These are phyloP conservation scores for Coelopa pilipes DNA, from an alignment of 2,888 invertebrate genomes.

Conservation along the genomic window DNA sequence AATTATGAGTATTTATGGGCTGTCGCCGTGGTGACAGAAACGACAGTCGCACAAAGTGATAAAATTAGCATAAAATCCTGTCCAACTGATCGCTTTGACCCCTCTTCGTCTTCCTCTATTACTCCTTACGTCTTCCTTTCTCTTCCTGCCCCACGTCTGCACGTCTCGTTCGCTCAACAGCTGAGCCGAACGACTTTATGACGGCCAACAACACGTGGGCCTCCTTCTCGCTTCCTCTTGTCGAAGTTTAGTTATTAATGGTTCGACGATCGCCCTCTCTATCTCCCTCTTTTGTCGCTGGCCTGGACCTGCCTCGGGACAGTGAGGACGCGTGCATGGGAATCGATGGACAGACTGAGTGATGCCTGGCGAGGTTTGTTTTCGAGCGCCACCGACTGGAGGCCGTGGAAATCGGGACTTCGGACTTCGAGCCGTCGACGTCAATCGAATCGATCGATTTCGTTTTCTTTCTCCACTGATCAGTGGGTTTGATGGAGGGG, in stretches of 20 bases:
- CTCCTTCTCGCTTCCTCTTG: background rate
- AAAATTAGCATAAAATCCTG: conserved; percentile 66
- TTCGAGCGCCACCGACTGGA: too few relatives aligned
- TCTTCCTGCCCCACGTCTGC: too few relatives aligned
- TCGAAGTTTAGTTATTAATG: conserved; percentile 13
- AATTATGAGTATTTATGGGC: conserved; percentile 66
- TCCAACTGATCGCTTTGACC: conserved; percentile 14
- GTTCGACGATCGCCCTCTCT: background rate
- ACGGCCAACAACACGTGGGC: background rate
- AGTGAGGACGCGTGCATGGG: background rate
- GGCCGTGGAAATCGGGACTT: too few relatives aligned
- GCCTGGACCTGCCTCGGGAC: background rate
- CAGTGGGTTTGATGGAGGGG: too few relatives aligned
- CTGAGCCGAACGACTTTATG: conserved; percentile 16
- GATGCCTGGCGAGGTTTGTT: background rate
- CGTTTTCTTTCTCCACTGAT: too few relatives aligned
- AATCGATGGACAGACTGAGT: background rate
- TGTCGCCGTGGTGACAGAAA: conserved; percentile 60
- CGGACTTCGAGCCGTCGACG: too few relatives aligned
- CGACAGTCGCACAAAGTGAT: conserved; percentile 67
- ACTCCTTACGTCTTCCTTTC: too few relatives aligned
- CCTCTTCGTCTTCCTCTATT: too few relatives aligned
- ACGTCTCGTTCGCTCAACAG: background rate
- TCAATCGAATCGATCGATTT: too few relatives aligned
- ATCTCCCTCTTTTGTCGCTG: too few relatives aligned